phyloP scores from a whole-genome alignment of 2,888 invertebrate genomes.

The Diaprepes abbreviatus region DNA sequence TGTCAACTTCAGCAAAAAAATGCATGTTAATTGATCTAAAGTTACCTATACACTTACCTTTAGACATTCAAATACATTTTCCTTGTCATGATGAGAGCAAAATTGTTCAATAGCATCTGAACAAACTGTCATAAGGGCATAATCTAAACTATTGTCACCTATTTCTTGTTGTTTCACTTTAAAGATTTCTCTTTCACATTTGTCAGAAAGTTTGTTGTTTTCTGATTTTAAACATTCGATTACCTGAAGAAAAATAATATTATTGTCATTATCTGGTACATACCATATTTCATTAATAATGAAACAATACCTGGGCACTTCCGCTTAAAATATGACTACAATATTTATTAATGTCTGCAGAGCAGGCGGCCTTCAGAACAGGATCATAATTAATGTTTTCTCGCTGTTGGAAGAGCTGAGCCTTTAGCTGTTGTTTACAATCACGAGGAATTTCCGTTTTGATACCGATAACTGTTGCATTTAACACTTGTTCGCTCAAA shows the following conservation, averaged over 20 bases:
- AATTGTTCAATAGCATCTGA: conserved; percentile 88
- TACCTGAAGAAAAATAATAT: conserved; percentile 70
- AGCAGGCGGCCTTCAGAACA: conserved; percentile 85
- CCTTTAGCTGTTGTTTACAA: conserved; percentile 91
- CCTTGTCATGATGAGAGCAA: conserved; percentile 80
- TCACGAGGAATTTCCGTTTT: conserved; percentile 87
- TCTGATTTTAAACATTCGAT: conserved; percentile 82
- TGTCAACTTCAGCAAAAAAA: too few species aligned
- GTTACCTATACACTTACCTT: conserved; percentile 78
- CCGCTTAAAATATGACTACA: conserved; percentile 80
- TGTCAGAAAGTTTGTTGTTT: conserved; percentile 74
- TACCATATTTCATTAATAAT: too few species aligned
- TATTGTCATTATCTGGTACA: too few species aligned
- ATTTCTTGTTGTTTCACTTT: conserved; percentile 88
- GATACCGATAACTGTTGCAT: conserved; percentile 84
- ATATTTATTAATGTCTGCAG: conserved; percentile 79
- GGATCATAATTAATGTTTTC: conserved; percentile 92
- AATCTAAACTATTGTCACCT: conserved; percentile 89
- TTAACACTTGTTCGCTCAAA: conserved; percentile 90
- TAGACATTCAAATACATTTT: conserved; percentile 82
- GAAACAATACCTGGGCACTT: conserved; percentile 70
- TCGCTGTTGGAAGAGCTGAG: conserved; percentile 92
- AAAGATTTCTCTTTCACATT: conserved; percentile 87
- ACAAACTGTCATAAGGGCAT: conserved; percentile 86
- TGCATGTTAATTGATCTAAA: too few species aligned